phyloP scores from a whole-genome alignment of 1,140 invertebrate genomes.

The Hycleus cichorii region DNA sequence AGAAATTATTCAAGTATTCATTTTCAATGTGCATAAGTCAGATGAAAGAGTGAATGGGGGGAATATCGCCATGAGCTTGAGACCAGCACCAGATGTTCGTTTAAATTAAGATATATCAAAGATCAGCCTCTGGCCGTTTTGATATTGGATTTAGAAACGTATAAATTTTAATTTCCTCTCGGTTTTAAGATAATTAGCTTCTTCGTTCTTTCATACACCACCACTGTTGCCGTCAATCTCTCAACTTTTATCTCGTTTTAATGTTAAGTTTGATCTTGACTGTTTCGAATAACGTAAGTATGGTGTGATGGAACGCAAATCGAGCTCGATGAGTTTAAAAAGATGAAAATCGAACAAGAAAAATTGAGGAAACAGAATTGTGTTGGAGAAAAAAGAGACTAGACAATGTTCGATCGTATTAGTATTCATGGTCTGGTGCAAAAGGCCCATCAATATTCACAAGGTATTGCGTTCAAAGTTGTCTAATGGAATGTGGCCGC shows the following conservation, averaged over 20 bases:
- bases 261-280: no score
- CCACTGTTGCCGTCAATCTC: no score
- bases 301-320: constrained; percentile 12
- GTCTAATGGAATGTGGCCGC: constrained; percentile 16
- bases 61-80: constrained; percentile 12
- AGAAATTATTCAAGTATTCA: constrained; percentile 27
- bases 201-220: neutral
- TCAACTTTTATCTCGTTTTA: no score
- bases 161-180: constrained; percentile 14
- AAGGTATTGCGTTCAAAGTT: constrained; percentile 16
- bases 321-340: neutral
- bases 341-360: no score
- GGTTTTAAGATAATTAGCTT: constrained; percentile 13
- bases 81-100: constrained; percentile 24
- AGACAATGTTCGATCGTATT: constrained; percentile 12
- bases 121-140: constrained; percentile 9
- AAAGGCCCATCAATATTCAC: constrained; percentile 13
- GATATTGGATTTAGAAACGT: constrained; percentile 15
- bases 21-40: constrained; percentile 27
- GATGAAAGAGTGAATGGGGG: neutral
- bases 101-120: constrained; percentile 19
- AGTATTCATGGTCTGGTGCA: constrained; percentile 7
- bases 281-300: neutral
- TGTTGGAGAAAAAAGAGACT: neutral
- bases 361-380: no score